phyloP scores from a whole-genome alignment of 2,888 invertebrate genomes.

The Meteorus colon region DNA sequence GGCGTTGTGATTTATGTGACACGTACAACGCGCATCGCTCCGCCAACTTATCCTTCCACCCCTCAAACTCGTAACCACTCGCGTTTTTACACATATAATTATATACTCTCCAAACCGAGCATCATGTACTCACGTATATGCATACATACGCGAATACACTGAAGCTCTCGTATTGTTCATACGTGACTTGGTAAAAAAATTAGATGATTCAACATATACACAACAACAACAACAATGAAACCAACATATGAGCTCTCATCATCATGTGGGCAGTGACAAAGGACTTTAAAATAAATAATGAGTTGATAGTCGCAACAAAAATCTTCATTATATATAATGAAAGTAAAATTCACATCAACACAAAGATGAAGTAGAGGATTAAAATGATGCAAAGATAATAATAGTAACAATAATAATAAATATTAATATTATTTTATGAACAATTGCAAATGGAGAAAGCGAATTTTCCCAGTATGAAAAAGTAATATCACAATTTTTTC shows the following conservation, averaged over 20 bases:
- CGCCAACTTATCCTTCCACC: background rate
- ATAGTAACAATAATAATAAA: too few relatives aligned
- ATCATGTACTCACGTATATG: background rate
- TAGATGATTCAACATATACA: background rate
- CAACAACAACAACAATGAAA: background rate
- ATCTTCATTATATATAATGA: background rate
- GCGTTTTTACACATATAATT: conserved; percentile 9
- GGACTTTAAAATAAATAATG: background rate
- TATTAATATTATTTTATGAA: too few relatives aligned
- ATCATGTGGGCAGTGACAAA: background rate
- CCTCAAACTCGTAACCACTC: conserved; percentile 9
- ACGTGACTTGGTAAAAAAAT: conserved; percentile 7
- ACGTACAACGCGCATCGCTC: conserved; percentile 40
- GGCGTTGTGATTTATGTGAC: conserved; percentile 51
- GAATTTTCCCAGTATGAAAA: too few relatives aligned
- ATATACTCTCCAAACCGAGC: conserved; percentile 6
- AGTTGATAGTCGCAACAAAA: background rate
- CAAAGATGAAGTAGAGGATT: background rate
- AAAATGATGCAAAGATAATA: background rate
- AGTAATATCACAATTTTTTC: too few relatives aligned
- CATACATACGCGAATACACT: background rate
- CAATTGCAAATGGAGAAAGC: too few relatives aligned
- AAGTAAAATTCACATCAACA: background rate
- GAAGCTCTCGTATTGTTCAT: background rate
- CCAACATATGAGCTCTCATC: background rate